phyloP scores from a whole-genome alignment of 2,113 vertebrate genomes.

The Puntigrus tetrazona region DNA sequence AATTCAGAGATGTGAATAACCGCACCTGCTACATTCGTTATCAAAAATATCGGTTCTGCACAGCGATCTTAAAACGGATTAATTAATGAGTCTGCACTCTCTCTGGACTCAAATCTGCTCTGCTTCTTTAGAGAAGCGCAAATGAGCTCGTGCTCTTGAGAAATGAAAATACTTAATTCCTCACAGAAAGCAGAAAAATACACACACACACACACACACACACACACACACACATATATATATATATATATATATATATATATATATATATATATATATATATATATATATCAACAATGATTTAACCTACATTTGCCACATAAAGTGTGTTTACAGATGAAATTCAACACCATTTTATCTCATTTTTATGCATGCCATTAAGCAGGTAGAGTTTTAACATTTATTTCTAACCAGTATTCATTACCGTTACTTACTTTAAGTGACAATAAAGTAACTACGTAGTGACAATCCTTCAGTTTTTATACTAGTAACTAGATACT shows the following conservation, averaged over 20 bases:
- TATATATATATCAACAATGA: too few relatives aligned
- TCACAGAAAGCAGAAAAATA: neutral
- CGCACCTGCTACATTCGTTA: neutral
- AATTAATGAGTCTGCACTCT: conserved; percentile 12
- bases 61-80: neutral
- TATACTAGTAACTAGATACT: neutral
- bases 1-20: neutral
- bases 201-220: neutral
- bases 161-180: conserved; percentile 9
- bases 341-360: neutral
- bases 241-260: too few relatives aligned
- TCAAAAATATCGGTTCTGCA: neutral
- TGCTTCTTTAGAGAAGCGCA: neutral
- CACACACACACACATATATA: too few relatives aligned
- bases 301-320: neutral
- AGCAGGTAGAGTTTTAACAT: neutral
- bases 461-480: neutral
- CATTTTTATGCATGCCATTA: neutral
- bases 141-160: conserved; percentile 17
- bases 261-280: too few relatives aligned
- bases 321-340: neutral
- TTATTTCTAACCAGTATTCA: neutral
- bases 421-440: neutral
- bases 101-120: neutral
- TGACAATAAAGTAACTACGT: neutral